Evolutionary conservation across 2,888 invertebrate species (phyloP), one percentile per base, ranked within the genome.

Genomic region (Papilio protenor): DNA sequence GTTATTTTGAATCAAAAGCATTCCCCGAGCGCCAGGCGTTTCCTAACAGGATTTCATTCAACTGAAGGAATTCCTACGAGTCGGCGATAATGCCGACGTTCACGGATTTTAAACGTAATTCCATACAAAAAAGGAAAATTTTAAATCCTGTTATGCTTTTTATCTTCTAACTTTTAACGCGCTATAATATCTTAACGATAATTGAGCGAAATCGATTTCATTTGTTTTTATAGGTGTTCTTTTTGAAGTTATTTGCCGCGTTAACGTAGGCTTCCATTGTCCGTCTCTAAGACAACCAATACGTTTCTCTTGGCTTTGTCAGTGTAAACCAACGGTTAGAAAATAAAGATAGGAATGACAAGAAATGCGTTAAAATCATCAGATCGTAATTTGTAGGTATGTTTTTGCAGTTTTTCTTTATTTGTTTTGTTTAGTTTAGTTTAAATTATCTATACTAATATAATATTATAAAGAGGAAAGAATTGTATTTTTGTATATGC

Each of bases 151-250:
- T 71, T 33, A 64, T 66, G 40, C 33, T 71, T 71, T 72, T 76
- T 40, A 21, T 59, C 27, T 2, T 59, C 10, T 69, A n/a, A 75
- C 75, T 75, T 75, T 75, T 66, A 75, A 75, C 75, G 66, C 75
- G 52, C 75, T 49, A 27, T 55, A 75, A 66, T 66, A 66, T 75
- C 55, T 75, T 75, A 66, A 75, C 21, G 75, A 75, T 75, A 75
- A 75, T 69, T 66, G 66, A 52, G 47, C 27, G 27, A 52, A 75
- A 66, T 55, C 66, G 49, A 55, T 52, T 75, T 49, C 3, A 33
- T 27, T 47, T 21, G 14, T 27, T 49, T 75, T 75, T 52, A 14
- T 52, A 18, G 57, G 21, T n/a, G 1, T 52, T 16, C 16, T 45
- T n/a, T 55, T 55, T 3, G n/a, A 59, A 23, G 14, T 61, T 49